phyloP scores from a whole-genome alignment of 2,797 vertebrate species.

The Crocidura indochinensis region DNA sequence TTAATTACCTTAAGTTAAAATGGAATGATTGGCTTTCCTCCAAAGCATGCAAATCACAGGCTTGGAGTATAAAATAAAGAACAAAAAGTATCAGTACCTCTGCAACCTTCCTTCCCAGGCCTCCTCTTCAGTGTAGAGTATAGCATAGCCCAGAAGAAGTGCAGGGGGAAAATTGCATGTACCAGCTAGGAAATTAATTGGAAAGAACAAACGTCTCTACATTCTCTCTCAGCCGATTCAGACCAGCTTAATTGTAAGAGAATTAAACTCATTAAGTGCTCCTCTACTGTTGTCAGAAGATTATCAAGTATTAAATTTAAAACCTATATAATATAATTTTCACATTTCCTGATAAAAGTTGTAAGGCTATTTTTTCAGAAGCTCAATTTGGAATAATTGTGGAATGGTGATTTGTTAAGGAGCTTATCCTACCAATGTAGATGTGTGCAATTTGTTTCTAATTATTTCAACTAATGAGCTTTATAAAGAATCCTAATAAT shows the following conservation, averaged over 20 bases:
- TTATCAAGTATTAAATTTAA: slow-evolving; percentile 88
- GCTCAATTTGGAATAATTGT: slow-evolving; percentile 83
- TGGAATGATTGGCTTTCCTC: not conserved
- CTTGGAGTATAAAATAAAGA: not conserved
- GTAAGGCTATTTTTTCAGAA: slow-evolving; percentile 84
- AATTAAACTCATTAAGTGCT: slow-evolving; percentile 86
- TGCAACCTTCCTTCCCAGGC: not conserved
- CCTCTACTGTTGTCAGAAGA: slow-evolving; percentile 87
- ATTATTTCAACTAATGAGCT: slow-evolving; percentile 89
- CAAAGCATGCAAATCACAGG: not conserved
- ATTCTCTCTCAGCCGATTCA: slow-evolving; percentile 66
- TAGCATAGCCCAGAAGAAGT: not conserved
- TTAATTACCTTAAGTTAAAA: not conserved
- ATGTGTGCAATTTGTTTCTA: slow-evolving; percentile 89
- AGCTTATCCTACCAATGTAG: slow-evolving; percentile 87
- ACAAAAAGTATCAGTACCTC: not conserved
- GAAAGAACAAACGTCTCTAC: slow-evolving; percentile 54
- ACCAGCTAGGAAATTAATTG: slow-evolving; percentile 73
- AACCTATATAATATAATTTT: slow-evolving; percentile 81
- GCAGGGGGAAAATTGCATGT: slow-evolving; percentile 17
- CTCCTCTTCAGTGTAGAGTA: not conserved
- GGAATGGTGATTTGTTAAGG: slow-evolving; percentile 89
- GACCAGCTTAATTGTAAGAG: slow-evolving; percentile 81
- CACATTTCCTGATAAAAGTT: slow-evolving; percentile 85
- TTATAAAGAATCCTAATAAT: slow-evolving; percentile 87